Evolutionary conservation across 1,140 invertebrate genomes (phyloP).

Genomic region (Lasioglossum baleicum): DNA sequence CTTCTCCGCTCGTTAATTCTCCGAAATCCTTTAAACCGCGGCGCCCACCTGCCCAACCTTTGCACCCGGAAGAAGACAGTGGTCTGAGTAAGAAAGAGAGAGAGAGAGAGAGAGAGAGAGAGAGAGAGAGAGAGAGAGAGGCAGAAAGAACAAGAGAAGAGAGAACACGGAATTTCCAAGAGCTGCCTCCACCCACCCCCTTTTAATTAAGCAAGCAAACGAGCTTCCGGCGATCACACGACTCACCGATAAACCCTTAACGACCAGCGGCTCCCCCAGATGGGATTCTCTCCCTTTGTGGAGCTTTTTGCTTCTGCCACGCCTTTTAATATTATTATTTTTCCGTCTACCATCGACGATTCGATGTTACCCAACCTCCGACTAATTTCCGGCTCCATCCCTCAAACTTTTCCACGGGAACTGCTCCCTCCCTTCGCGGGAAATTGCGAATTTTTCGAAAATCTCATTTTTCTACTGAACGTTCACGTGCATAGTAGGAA

Average conservation of each 20-base stretch:
- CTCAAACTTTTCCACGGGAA: too few species aligned
- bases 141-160: too few species aligned
- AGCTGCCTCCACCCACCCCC: neutral
- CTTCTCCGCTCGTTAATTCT: slow-evolving; percentile 24
- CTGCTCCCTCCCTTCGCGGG: too few species aligned
- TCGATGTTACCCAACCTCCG: too few species aligned
- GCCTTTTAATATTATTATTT: slow-evolving; percentile 23
- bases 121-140: neutral
- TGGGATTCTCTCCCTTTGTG: slow-evolving; percentile 20
- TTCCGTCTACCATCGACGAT: slow-evolving; percentile 1
- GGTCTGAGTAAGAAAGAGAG: neutral
- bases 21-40: slow-evolving; percentile 20
- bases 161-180: slow-evolving; percentile 26
- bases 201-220: slow-evolving; percentile 54
- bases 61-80: neutral
- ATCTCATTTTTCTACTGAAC: too few species aligned
- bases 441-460: too few species aligned
- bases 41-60: slow-evolving; percentile 14
- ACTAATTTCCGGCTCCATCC: too few species aligned
- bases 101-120: too few species aligned
- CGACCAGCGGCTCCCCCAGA: slow-evolving; percentile 30
- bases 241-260: slow-evolving; percentile 53
- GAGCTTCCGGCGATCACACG: slow-evolving; percentile 28
- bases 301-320: neutral
- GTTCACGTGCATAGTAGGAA: too few species aligned